Evolutionary conservation across 2,113 vertebrate species (phyloP).

Genomic region (Gallinago paraguaiae): DNA sequence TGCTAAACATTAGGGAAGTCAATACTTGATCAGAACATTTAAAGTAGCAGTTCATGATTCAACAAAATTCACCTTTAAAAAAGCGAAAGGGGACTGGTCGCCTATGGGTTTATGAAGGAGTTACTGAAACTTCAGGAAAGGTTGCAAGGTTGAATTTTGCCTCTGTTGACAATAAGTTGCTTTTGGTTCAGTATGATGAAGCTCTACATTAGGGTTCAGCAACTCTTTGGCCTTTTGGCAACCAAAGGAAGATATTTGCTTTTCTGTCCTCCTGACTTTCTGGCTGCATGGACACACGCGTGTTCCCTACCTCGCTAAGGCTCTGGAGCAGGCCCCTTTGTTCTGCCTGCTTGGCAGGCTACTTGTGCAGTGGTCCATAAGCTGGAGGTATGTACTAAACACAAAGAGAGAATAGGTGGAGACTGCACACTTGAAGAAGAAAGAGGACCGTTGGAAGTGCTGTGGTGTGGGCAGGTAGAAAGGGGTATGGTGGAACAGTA

Average conservation of each 20-base stretch:
- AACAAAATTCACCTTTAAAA: not conserved
- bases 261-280: not conserved
- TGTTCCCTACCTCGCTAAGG: not conserved
- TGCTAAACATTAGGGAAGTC: not conserved
- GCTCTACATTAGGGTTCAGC: not conserved
- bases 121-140: not conserved
- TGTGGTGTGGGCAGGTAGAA: not conserved
- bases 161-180: not conserved
- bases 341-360: not conserved
- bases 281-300: not conserved
- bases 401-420: not conserved
- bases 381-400: not conserved
- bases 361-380: not conserved
- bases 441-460: not conserved
- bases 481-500: not conserved
- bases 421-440: not conserved
- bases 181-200: not conserved
- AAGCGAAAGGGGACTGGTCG: not conserved
- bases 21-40: not conserved
- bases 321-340: not conserved
- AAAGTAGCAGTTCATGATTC: not conserved
- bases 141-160: not conserved
- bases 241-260: not conserved
- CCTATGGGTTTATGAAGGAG: not conserved
- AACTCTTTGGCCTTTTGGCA: not conserved